Evolutionary conservation across 2,888 invertebrate species (phyloP), one percentile per base, ranked within the genome.

Genomic region (Phortica magna): DNA sequence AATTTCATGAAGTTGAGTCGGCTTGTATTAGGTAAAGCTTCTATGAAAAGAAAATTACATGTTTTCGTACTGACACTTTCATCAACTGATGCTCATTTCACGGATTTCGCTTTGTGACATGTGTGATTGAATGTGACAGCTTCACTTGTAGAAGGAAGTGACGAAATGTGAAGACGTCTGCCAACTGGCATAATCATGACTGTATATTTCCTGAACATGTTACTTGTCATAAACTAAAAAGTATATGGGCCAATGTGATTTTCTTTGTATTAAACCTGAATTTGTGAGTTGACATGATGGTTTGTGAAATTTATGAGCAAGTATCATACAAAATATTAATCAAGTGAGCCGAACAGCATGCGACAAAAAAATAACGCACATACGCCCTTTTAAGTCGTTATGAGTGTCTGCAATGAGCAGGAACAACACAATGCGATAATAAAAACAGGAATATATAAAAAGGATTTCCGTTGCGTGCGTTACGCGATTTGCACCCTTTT

Each of bases 401-500:
- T 48, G 3, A 48, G 7, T 4, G 31, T 1, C 31, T 31, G 5
- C 31, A 31, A 31, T 4, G 31, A 31, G 31, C 31, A 31, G 1
- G 3, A 4, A 4, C 31, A 31, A 4, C 2, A 31, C 31, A 31
- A 31, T 31, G 5, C 31, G 31, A 31, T 31, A 31, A 1, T 31
- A 53, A 53, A 53, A 53, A 67, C 42, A 42, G n/a, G 67, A 4
- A 67, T 41, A 1, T n/a, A 41, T 2, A 42, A 41, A 59, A 14
- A 67, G 43, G 67, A 67, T 67, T 67, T 67, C 42, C 17, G 41
- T 42, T 42, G 42, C 41, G 67, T 67, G 42, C 42, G 43, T 42
- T 67, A 67, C 17, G 67, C 67, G 41, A 41, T n/a, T 67, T 42
- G 39, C 10, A 67, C 19, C 67, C 67, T 42, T 42, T 2, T 6